These are phyloP conservation scores for Psylliodes chrysocephalus DNA, from an alignment of 2,888 invertebrate genomes.

Conservation along the genomic window DNA sequence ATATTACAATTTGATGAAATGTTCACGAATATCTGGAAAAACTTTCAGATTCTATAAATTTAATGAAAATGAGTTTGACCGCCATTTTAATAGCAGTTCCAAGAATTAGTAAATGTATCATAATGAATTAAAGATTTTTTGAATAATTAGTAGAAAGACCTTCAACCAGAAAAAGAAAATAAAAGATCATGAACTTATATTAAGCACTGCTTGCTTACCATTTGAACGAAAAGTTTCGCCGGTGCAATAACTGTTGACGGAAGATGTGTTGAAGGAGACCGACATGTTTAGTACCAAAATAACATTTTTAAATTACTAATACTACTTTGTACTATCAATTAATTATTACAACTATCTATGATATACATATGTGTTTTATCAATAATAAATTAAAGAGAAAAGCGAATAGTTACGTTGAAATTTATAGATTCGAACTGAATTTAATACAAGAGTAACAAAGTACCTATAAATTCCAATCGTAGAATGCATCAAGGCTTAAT, in stretches of 20 bases:
- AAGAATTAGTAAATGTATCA: background rate
- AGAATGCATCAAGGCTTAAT: slow-evolving; percentile 10
- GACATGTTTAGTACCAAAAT: slow-evolving; percentile 9
- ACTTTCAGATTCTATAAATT: too few species aligned
- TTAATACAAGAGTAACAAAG: slow-evolving; percentile 10
- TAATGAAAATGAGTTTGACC: too few species aligned
- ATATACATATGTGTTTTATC: slow-evolving; percentile 40
- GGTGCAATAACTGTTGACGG: slow-evolving; percentile 1
- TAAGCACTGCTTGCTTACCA: slow-evolving; percentile 39
- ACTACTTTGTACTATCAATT: slow-evolving; percentile 26
- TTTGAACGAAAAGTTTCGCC: slow-evolving; percentile 26
- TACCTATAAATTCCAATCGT: slow-evolving; percentile 9
- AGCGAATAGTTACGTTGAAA: slow-evolving; percentile 8
- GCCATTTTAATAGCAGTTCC: too few species aligned
- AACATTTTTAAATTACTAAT: slow-evolving; percentile 7
- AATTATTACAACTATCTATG: slow-evolving; percentile 4
- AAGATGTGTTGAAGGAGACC: slow-evolving; percentile 12
- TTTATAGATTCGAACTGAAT: slow-evolving; percentile 14
- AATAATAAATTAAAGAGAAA: background rate
- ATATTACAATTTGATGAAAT: too few species aligned
- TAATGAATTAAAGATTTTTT: background rate
- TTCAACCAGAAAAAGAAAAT: background rate
- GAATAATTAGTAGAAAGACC: background rate
- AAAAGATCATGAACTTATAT: slow-evolving; percentile 2
- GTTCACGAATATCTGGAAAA: too few species aligned